Base-by-base conservation (phyloP, 2,113 vertebrate species). In the Ophiodon elongatus region DNA sequence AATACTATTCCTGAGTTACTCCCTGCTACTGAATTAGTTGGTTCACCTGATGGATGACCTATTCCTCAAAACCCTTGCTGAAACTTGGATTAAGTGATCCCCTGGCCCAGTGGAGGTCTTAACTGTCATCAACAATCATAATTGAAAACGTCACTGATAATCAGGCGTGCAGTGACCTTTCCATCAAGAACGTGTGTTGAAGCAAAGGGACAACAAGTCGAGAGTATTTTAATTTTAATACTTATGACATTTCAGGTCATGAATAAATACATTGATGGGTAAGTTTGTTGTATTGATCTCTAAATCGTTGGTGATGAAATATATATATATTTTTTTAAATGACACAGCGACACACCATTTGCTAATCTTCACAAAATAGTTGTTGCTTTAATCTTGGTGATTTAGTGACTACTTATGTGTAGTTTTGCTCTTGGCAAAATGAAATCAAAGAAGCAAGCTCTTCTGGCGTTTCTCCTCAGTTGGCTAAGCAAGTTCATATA, bases 131-230 rank as follows among this genome's bases (percentile, higher is more conserved):
- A 83, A 72, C 87, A 85, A 85, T 91, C 89, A 81, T 86, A 84
- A 89, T 85, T 81, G 76, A 80, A 93, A 94, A 94, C 93, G 83
- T 94, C 91, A 88, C 35, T 45, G 76, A 84, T 95, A 94, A 95
- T 94, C 95, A 89, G 88, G 73, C 79, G 73, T 80, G 65, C 73
- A 21, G 39, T 91, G 94, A 94, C 94, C 94, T 95, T 29, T 94
- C 70, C 76, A 73, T 87, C 65, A 84, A 43, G 37, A 57, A 11
- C 71, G 31, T 56, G 81, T 66, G 67, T 57, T 76, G 62, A 82
- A 65, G 82, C 33, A 80, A 89, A 88, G 76, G 41, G 9, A 63
- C 41, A 73, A 41, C 33, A 50, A 4, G 31, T n/a, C 7, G 14
- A 50, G 25, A 50, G 6, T n/a, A n/a, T 13, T 41, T n/a, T 13